Base-by-base conservation (phyloP, 2,888 invertebrate genomes). In the Sinodicranocentrus sp. region DNA sequence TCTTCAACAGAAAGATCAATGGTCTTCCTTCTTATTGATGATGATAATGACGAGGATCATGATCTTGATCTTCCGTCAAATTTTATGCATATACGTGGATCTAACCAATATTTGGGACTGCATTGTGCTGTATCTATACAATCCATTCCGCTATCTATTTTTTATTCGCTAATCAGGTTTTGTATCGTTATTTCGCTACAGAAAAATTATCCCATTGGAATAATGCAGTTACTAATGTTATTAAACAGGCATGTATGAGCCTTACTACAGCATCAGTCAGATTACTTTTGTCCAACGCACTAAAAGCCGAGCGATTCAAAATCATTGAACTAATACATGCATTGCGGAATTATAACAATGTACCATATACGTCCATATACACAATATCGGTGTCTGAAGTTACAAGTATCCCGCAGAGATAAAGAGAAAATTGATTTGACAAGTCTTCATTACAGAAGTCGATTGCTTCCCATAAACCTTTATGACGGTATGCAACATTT, bases 381-480 rank as follows among this genome's bases (percentile, higher is more conserved):
- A 17, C 52, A 39, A 39, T n/a, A n/a, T n/a, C n/a, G n/a, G n/a
- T n/a, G n/a, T n/a, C n/a, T n/a, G n/a, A n/a, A n/a, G n/a, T n/a
- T n/a, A n/a, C 15, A 19, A 43, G 43, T 54, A 52, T 73, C 80
- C 80, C 71, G 57, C 72, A 54, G 80, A 80, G 80, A 72, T 54
- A 70, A 72, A 72, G 10, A 26, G 54, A 52, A 65, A 67, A 80
- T 73, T 65, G 57, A 80, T 72, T 67, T 73, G 72, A 73, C 80
- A 80, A 39, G 39, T 54, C 15, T 48, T 54, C 44, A 80, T 80
- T 72, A 26, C 54, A 65, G n/a, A 44, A 79, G 70, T 44, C 61
- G 33, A 61, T 78, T 79, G 21, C 54, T 77, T 77, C 65, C 1
- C 75, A 48, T 75, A 65, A 52, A 65, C 48, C 19, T 33, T 21